Base-by-base conservation (phyloP, 2,113 vertebrate species). In the Tiliqua scincoides region DNA sequence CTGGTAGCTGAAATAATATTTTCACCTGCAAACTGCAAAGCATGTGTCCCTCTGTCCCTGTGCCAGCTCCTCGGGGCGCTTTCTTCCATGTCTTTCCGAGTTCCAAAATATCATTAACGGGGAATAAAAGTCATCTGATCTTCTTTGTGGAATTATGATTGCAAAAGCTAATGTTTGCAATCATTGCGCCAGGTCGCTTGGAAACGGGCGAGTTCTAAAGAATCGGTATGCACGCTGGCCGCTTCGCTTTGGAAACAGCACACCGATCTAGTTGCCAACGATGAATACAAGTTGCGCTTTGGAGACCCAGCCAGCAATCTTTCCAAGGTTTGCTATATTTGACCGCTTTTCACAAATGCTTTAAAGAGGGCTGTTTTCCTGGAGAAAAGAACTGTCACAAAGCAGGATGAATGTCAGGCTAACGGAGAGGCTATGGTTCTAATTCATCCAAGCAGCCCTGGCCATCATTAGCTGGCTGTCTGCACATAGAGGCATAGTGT, bases 11-110 rank as follows among this genome's bases (percentile, higher is more conserved):
- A 80, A 12, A 12, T 14, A 6, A 40, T 76, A 68, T 37, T 1
- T 70, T 6, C 6, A 3, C 68, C 86, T 35, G 27, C 2, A 1
- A 1, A 7, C 0, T 15, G 77, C 83, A 76, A 15, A 23, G 4
- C 37, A 12, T 68, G 85, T 2, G 61, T 77, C 67, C 71, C 0
- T 1, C 14, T 35, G 17, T 48, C 54, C 14, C 30, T 23, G 23
- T n/a, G 0, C 2, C 78, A 0, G 2, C 12, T 83, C 0, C 23
- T 88, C 0, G n/a, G 35, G n/a, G 8, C 30, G 40, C 0, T 20
- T 54, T 90, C 84, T 73, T 35, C 76, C 52, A 1, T 87, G 20
- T 67, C 70, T 74, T 48, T 57, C 35, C 87, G 72, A 70, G 73
- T 52, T 59, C 8, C 1, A 62, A 57, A n/a, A 84, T 43, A 32